These are phyloP conservation scores for Euglossa dilemma DNA, from an alignment of 1,140 invertebrate species.

Conservation along the genomic window DNA sequence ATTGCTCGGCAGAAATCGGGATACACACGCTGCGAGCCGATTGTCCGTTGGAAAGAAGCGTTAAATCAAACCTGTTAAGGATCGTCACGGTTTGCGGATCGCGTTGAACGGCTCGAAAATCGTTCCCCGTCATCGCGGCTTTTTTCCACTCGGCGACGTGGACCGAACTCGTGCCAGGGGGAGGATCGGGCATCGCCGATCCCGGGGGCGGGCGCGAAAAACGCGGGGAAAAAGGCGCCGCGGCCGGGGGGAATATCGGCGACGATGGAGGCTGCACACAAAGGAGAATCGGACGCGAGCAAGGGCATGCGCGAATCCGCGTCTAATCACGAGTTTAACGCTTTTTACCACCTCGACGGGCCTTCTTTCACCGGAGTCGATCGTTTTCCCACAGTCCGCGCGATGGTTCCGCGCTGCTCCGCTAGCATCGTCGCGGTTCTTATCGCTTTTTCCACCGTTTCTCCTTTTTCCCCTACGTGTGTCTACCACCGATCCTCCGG, in stretches of 20 bases:
- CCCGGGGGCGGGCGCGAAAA: neutral
- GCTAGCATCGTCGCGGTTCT: conserved; percentile 61
- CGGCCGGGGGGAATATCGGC: neutral
- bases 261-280: conserved; percentile 38
- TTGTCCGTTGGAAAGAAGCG: conserved; percentile 15
- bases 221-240: conserved; percentile 16
- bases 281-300: conserved; percentile 66
- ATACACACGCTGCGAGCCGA: neutral
- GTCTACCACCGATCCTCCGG: conserved; percentile 61
- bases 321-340: conserved; percentile 79
- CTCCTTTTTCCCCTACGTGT: conserved; percentile 6
- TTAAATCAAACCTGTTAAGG: conserved; percentile 13
- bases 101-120: conserved; percentile 28
- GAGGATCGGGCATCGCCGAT: neutral
- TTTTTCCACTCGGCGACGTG: conserved; percentile 57
- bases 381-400: conserved; percentile 79
- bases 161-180: conserved; percentile 68
- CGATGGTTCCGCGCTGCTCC: conserved; percentile 23
- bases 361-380: conserved; percentile 66
- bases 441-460: conserved; percentile 45
- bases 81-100: conserved; percentile 34
- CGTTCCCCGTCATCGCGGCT: conserved; percentile 3
- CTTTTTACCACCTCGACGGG: conserved; percentile 71
- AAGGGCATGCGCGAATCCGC: conserved; percentile 78
- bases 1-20: conserved; percentile 4